Conservation (phyloP, 2,888 invertebrate genomes). For the Morinoia aosen region DNA sequence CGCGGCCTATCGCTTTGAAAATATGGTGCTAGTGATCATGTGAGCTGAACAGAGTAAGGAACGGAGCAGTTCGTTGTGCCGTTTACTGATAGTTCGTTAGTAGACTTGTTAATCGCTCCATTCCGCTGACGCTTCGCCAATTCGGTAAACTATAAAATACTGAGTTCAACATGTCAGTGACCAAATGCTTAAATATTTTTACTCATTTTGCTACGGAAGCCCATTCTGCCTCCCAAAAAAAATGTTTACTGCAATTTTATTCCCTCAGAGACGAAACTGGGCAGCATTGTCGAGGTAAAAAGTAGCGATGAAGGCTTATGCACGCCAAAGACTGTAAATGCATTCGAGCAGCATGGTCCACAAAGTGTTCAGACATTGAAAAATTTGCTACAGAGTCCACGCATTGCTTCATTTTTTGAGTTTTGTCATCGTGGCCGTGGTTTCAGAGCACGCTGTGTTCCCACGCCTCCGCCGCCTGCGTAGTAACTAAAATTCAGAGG, state of each 20-base stretch:
- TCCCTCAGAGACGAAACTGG: background rate
- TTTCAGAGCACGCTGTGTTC: background rate
- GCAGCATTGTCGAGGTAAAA: background rate
- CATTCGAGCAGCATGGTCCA: background rate
- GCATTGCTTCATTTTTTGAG: background rate
- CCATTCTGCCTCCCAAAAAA: background rate
- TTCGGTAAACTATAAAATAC: background rate
- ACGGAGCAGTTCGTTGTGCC: background rate
- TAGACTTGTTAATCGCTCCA: background rate
- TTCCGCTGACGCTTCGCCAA: background rate
- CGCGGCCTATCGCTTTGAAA: background rate
- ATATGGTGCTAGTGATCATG: background rate
- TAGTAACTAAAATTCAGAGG: background rate
- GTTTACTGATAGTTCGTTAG: background rate
- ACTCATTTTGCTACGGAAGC: background rate
- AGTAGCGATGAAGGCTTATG: background rate
- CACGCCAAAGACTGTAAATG: background rate
- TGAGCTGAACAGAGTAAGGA: background rate
- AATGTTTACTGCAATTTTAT: background rate
- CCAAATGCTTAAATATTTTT: background rate
- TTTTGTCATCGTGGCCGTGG: background rate
- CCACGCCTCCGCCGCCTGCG: background rate
- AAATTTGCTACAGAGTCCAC: background rate
- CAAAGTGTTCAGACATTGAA: background rate
- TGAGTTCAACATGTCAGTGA: background rate